These are phyloP conservation scores for Dipus sagitta DNA, from an alignment of 2,797 vertebrate species.

Conservation along the genomic window DNA sequence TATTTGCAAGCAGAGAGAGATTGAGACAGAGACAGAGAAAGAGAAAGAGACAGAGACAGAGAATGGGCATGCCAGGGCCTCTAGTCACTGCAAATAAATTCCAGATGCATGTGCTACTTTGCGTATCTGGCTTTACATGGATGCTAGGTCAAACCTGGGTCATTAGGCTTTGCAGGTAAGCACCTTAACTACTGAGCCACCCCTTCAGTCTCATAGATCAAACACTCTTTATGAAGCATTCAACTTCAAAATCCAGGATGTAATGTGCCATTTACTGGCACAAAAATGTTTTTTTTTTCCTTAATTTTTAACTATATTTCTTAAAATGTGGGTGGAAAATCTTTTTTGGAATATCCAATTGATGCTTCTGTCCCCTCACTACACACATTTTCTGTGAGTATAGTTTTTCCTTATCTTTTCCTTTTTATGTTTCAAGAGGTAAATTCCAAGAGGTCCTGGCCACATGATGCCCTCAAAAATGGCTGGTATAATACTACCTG, in stretches of 20 bases:
- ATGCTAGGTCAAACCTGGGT: too few relatives aligned
- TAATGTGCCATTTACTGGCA: neutral
- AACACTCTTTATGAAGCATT: neutral
- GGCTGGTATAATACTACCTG: neutral
- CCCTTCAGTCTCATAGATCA: neutral
- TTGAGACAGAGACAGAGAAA: too few relatives aligned
- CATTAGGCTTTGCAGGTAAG: too few relatives aligned
- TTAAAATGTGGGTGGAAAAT: slow-evolving; percentile 33
- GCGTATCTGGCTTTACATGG: too few relatives aligned
- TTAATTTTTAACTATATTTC: neutral
- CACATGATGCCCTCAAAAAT: neutral
- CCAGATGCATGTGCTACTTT: too few relatives aligned
- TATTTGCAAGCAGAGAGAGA: too few relatives aligned
- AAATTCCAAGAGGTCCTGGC: neutral
- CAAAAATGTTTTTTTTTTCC: neutral
- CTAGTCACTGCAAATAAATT: too few relatives aligned
- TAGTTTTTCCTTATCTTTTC: neutral
- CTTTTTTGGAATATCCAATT: neutral
- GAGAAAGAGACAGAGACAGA: too few relatives aligned
- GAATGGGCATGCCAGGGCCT: too few relatives aligned
- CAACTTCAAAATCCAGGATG: neutral
- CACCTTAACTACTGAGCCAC: too few relatives aligned
- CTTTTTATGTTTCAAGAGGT: neutral
- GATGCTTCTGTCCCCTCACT: neutral
- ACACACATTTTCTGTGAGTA: neutral